These are phyloP conservation scores for Sparus aurata DNA, from an alignment of 2,797 vertebrate species.

Conservation along the genomic window DNA sequence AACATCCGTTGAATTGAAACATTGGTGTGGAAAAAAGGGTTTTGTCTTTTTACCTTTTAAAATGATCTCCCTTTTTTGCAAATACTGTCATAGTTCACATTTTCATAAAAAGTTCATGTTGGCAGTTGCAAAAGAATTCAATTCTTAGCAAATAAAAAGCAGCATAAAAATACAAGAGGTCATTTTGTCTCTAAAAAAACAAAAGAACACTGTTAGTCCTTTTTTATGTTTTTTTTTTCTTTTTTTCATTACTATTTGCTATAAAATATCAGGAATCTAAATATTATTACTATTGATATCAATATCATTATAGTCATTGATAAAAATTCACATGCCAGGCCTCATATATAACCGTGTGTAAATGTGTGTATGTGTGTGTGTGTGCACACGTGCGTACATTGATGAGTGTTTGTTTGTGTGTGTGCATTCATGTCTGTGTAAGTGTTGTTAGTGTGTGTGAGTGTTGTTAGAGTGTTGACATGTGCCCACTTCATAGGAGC, in stretches of 20 bases:
- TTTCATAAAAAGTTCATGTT: conserved; percentile 91
- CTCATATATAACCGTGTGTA: conserved; percentile 86
- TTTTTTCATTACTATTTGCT: conserved; percentile 87
- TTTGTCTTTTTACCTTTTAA: conserved; percentile 83
- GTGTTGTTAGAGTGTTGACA: conserved; percentile 18
- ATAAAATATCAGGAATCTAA: conserved; percentile 92
- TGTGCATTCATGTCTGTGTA: conserved; percentile 34
- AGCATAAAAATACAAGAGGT: conserved; percentile 94
- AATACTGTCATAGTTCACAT: conserved; percentile 90
- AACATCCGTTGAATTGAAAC: conserved; percentile 88
- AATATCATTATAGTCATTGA: conserved; percentile 90
- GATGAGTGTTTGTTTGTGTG: conserved; percentile 45
- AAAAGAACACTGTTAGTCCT: conserved; percentile 89
- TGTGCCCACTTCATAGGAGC: conserved; percentile 58
- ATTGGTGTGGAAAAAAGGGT: conserved; percentile 85
- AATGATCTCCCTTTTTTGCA: conserved; percentile 89
- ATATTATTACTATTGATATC: conserved; percentile 92
- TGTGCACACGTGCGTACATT: conserved; percentile 56
- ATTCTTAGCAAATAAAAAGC: conserved; percentile 92
- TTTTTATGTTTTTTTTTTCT: conserved; percentile 84
- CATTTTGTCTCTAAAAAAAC: conserved; percentile 90
- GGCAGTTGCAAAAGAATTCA: conserved; percentile 92
- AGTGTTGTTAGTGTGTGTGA: conserved; percentile 12
- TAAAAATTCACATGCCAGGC: conserved; percentile 93
- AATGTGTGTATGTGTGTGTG: conserved; percentile 50